Evolutionary conservation across 1,140 invertebrate species (phyloP), one percentile per base, ranked within the genome.

Genomic region (Magallana angulata): DNA sequence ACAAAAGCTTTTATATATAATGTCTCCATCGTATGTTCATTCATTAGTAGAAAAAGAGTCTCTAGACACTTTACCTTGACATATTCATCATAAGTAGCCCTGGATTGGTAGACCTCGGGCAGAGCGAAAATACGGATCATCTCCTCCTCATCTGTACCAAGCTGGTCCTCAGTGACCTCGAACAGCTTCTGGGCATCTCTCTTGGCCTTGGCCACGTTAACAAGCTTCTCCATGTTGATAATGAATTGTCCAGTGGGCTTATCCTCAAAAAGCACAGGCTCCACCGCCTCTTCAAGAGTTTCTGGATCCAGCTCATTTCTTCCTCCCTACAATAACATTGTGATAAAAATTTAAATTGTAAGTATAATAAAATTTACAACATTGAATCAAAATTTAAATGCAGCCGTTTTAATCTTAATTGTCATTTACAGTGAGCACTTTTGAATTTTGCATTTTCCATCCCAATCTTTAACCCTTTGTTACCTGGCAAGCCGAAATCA

Each of bases 131-230:
- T 93, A 12, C 91, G 68, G 86, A 91, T 93, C 82, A 94, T 93
- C 8, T 90, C 92, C 60, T 92, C 92, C 68, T 96, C 95, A 90
- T 96, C 95, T 16, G 95, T 96, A 30, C 95, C 95, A 87, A 95
- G 93, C 58, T 93, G 92, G 57, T 94, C 93, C 57, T 95, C 95
- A 14, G 95, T 92, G 59, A 95, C 92, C 83, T 94, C 89, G 82
- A 89, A 92, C 48, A 93, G 83, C 16, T 89, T 88, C 60, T 92
- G 82, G 16, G 93, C 93, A 71, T 92, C 90, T 7, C 85, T 62
- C 85, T 90, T 87, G 1, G 91, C 92, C 64, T 89, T 90, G 0
- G 84, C 86, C 30, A 85, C 18, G 84, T 93, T 89, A 71, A 88
- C 82, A 59, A 93, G 87, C 80, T 92, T 91, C n/a, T 86, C 85